Evolutionary conservation across 2,888 invertebrate genomes (phyloP).

Genomic region (Ennomos quercinarius): DNA sequence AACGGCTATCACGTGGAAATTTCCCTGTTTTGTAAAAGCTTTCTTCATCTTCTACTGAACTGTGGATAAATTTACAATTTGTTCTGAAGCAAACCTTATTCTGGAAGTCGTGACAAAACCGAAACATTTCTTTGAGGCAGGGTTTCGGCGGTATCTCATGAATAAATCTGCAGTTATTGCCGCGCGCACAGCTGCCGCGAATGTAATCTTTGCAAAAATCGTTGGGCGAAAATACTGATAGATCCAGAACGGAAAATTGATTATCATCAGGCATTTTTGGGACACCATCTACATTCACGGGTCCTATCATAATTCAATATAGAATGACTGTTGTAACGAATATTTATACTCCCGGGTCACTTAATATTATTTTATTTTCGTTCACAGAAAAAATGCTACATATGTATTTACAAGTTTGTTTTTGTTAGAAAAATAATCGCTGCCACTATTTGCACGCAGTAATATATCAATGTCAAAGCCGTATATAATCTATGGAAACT

Average conservation of each 20-base stretch:
- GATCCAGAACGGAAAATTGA: constrained; percentile 42
- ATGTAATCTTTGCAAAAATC: constrained; percentile 81
- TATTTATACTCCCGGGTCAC: not conserved
- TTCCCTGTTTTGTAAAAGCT: constrained; percentile 87
- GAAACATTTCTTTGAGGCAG: constrained; percentile 71
- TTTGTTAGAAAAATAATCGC: too few species aligned
- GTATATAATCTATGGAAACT: too few species aligned
- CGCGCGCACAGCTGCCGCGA: constrained; percentile 80
- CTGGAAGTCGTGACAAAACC: constrained; percentile 87
- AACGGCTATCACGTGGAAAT: constrained; percentile 80
- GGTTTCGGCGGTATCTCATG: constrained; percentile 72
- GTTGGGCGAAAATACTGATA: constrained; percentile 47
- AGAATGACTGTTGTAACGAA: not conserved
- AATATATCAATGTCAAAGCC: too few species aligned
- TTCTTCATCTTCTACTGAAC: constrained; percentile 89
- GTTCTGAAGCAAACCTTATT: constrained; percentile 88
- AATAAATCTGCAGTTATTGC: constrained; percentile 82
- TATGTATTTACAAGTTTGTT: too few species aligned
- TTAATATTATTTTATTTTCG: not conserved
- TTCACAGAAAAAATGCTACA: too few species aligned
- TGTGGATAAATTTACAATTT: constrained; percentile 90
- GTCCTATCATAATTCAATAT: constrained; percentile 51
- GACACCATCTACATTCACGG: constrained; percentile 46
- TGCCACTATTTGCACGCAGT: too few species aligned
- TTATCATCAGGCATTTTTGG: constrained; percentile 62